Base-by-base conservation (phyloP, 2,888 invertebrate species). In the Mesorhabditis belari region DNA sequence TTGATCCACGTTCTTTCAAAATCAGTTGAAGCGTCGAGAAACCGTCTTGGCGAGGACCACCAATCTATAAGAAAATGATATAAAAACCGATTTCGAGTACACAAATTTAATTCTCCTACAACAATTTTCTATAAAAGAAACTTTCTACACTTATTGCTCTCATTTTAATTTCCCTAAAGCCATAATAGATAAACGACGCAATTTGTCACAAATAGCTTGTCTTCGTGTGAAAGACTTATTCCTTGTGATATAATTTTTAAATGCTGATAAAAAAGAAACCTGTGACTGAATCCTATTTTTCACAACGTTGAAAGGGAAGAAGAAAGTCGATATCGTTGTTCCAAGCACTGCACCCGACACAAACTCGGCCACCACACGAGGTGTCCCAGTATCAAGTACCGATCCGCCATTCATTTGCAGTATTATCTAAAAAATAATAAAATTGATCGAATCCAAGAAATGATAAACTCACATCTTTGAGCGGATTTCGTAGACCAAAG, bases 241-340 rank as follows among this genome's bases (percentile, higher is more conserved):
- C n/a, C n/a, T n/a, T n/a, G n/a, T n/a, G n/a, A n/a, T n/a, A n/a
- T n/a, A n/a, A n/a, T n/a, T n/a, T n/a, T n/a, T n/a, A n/a, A n/a
- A n/a, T n/a, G n/a, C n/a, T n/a, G n/a, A n/a, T n/a, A 19, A 29
- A 3, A 6, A 50, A 52, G 17, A 52, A n/a, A 67, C 70, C 76
- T 88, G 87, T 75, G 88, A 88, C 83, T 98, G 98, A 90, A 95
- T 91, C 55, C 89, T 87, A 61, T 95, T 90, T 85, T 98, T 98
- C 55, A 94, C 87, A 55, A 98, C 94, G 84, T 98, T 98, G 29
- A 95, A 83, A 0, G 98, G 98, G 85, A 92, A 99, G 84, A 92
- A 95, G 9, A 93, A 72, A 9, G 92, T 93, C 81, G 93, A 93
- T 24, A 94, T 88, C 60, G 89, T 85, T 29, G 92, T 94, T 56